Evolutionary conservation across 2,113 vertebrate genomes (phyloP), one percentile per base, ranked within the genome.

Genomic region (Dolichotis patagonum): DNA sequence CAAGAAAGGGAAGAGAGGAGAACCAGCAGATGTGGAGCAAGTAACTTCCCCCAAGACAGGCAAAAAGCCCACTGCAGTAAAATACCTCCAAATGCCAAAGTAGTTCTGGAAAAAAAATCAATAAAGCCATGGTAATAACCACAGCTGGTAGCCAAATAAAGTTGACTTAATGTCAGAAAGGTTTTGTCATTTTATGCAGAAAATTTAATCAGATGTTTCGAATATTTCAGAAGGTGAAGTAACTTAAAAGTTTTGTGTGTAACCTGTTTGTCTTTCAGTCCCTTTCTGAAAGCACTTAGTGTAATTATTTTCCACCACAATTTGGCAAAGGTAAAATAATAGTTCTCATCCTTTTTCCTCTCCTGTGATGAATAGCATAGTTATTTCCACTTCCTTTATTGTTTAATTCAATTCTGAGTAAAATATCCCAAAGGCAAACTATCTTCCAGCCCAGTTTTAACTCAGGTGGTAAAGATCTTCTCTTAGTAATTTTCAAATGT

Each of bases 331-430:
- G n/a, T 26, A 56, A 88, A 89, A 88, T 94, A 46, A 11, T 0
- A 2, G 3, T 41, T 62, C 28, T 71, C 56, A 54, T 38, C 65
- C 38, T 90, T 60, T 97, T 60, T 77, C 92, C 10, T 96, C 98
- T 98, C 93, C 94, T 87, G n/a, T 94, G 80, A 96, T 49, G 89
- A 67, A 93, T 8, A 75, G 35, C 8, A 30, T 43, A 19, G 80
- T 78, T 49, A 78, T 97, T 98, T 97, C 97, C 98, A 97, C 81
- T 93, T 98, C 91, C 94, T 97, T 77, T 86, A 62, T 97, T 69
- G 84, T 82, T 60, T 95, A 96, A 91, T 60, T 49, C 78, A 95
- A 85, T 84, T 71, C 9, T 0, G 4, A 90, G 93, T 7, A 96
- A 49, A 85, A 93, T 43, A 90, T 49, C 41, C 49, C 94, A 86